Percentiles rank a stretch among this genome's conserved stretches.
phyloP scores from a whole-genome alignment of 2,797 vertebrate species.

The Pipistrellus pygmaeus region DNA sequence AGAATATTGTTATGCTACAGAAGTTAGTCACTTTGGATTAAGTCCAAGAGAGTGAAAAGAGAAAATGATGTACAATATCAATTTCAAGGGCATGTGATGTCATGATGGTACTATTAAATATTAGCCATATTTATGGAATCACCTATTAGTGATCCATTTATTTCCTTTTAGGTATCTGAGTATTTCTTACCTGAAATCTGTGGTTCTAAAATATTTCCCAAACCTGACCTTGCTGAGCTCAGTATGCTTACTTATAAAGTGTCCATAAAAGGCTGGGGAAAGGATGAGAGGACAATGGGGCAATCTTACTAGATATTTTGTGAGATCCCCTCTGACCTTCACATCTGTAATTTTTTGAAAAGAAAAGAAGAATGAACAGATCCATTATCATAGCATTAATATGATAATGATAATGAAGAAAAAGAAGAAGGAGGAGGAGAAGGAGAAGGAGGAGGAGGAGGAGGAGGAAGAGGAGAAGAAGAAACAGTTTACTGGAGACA shows the following conservation, averaged over 20 bases:
- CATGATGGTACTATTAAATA: neutral
- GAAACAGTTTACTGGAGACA: neutral
- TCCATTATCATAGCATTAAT: neutral
- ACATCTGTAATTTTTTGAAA: neutral
- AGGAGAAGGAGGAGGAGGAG: no score
- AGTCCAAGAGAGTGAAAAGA: constrained; percentile 6
- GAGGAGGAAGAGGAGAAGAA: neutral
- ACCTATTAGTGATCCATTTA: neutral
- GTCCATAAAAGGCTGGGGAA: neutral
- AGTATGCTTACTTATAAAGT: neutral
- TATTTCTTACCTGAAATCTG: constrained; percentile 17
- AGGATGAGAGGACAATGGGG: accelerated
- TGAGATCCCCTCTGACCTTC: neutral
- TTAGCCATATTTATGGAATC: neutral
- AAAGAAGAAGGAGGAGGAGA: no score
- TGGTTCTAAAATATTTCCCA: neutral
- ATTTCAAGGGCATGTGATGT: neutral
- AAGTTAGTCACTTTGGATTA: neutral
- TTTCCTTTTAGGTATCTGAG: neutral
- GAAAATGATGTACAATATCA: neutral
- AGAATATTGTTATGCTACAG: neutral
- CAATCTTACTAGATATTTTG: neutral
- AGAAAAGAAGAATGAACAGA: neutral
- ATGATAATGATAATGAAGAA: no score
- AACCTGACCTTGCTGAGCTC: neutral